Percentiles rank a stretch among this genome's conserved stretches.
Evolutionary conservation across 2,888 invertebrate genomes (phyloP).

Genomic region (Eupithecia exiguata): DNA sequence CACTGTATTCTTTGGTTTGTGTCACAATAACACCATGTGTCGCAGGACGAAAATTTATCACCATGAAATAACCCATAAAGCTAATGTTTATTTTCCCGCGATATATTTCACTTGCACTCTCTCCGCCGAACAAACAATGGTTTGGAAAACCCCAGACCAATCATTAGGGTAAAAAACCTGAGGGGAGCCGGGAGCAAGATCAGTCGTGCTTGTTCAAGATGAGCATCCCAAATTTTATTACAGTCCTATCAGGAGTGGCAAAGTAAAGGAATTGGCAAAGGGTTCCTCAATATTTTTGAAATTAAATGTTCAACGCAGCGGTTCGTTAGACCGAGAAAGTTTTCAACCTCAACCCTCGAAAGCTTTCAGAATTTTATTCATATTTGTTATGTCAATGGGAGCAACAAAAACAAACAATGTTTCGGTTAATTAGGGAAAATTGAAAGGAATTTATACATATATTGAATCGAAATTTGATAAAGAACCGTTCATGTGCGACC

Average conservation of each 20-base stretch:
- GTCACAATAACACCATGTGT: constrained; percentile 9
- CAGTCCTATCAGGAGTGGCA: constrained; percentile 47
- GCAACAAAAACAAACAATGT: constrained; percentile 1
- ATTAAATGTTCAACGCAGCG: background rate
- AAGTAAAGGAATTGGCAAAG: constrained; percentile 13
- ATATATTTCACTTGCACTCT: constrained; percentile 48
- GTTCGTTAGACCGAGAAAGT: constrained; percentile 31
- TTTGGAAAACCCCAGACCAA: constrained; percentile 65
- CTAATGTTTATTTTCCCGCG: constrained; percentile 39
- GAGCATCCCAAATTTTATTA: constrained; percentile 66
- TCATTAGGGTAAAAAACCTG: constrained; percentile 68
- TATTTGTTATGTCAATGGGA: background rate
- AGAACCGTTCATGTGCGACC: background rate
- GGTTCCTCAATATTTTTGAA: constrained; percentile 13
- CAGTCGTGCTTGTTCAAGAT: constrained; percentile 59
- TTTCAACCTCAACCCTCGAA: background rate
- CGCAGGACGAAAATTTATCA: constrained; percentile 28
- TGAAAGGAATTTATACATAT: background rate
- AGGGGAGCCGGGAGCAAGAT: constrained; percentile 52
- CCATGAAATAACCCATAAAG: constrained; percentile 36
- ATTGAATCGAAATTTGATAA: background rate
- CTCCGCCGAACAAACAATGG: constrained; percentile 68
- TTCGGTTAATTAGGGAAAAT: background rate
- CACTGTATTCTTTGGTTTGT: background rate
- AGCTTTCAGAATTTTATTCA: background rate